These are phyloP conservation scores for Euglossa dilemma DNA, from an alignment of 1,140 invertebrate genomes.

Conservation along the genomic window DNA sequence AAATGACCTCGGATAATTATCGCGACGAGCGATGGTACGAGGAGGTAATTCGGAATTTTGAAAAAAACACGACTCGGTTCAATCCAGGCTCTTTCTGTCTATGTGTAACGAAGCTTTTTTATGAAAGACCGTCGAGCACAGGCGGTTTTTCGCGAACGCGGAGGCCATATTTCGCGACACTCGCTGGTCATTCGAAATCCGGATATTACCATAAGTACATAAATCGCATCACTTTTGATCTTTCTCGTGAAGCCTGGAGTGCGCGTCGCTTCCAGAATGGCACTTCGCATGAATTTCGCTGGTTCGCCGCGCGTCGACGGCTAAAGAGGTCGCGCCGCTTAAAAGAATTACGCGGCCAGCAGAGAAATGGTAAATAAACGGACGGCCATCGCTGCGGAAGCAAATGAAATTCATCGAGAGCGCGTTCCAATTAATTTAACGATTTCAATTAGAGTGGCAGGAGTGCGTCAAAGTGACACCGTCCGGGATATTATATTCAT, in stretches of 20 bases:
- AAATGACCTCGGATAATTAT: too few species aligned
- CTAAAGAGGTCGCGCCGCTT: neutral
- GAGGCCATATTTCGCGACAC: too few species aligned
- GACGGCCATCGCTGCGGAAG: neutral
- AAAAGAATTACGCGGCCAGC: neutral
- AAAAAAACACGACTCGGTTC: too few species aligned
- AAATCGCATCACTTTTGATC: neutral
- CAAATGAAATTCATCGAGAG: neutral
- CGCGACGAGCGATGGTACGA: too few species aligned
- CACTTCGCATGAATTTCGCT: neutral
- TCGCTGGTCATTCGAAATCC: too few species aligned
- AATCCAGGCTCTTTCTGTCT: too few species aligned
- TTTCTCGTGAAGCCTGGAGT: neutral
- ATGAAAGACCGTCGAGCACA: too few species aligned
- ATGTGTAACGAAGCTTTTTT: too few species aligned
- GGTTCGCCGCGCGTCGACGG: neutral
- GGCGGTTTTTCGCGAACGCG: too few species aligned
- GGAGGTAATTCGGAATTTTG: too few species aligned
- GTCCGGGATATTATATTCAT: slow-evolving; percentile 1
- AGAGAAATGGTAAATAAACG: neutral
- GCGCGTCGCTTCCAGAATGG: neutral
- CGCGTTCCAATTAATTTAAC: slow-evolving; percentile 30
- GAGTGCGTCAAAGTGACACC: neutral
- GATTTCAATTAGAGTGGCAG: slow-evolving; percentile 6
- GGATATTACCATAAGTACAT: neutral